A percentile compares a stretch with the other conserved stretches of the same genome.
These are phyloP conservation scores for Otolemur garnettii DNA, from an alignment of 2,113 vertebrate genomes.

Conservation along the genomic window DNA sequence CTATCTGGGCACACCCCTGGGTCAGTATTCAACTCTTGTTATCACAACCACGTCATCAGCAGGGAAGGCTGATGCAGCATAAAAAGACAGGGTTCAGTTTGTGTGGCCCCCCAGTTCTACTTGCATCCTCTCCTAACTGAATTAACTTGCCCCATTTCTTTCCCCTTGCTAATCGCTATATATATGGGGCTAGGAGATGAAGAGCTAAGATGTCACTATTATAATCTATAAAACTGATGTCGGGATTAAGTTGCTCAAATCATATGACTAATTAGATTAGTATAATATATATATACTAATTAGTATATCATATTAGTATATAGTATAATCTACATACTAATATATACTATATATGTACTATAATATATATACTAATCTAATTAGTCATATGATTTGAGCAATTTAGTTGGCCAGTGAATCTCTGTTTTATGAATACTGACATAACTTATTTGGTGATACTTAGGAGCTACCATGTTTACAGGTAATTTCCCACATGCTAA, in stretches of 20 bases:
- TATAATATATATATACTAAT: not conserved
- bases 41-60: not conserved
- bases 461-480: not conserved
- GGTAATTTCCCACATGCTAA: not conserved
- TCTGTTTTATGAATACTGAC: not conserved
- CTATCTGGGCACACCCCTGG: not conserved
- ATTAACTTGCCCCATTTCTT: not conserved
- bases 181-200: not conserved
- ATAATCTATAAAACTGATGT: not conserved
- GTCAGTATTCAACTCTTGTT: not conserved
- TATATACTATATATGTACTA: too few relatives aligned
- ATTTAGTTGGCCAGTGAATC: not conserved
- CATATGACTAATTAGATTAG: not conserved
- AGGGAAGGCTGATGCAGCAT: not conserved
- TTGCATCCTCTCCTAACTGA: not conserved
- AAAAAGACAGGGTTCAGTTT: not conserved
- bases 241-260: not conserved
- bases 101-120: not conserved
- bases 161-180: not conserved
- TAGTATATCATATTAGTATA: too few relatives aligned
- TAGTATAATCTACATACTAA: too few relatives aligned
- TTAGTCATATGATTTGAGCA: not conserved
- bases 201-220: not conserved
- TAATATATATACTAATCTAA: not conserved
- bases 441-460: not conserved